Evolutionary conservation across 2,888 invertebrate genomes (phyloP).

Genomic region (Amiota mariae): DNA sequence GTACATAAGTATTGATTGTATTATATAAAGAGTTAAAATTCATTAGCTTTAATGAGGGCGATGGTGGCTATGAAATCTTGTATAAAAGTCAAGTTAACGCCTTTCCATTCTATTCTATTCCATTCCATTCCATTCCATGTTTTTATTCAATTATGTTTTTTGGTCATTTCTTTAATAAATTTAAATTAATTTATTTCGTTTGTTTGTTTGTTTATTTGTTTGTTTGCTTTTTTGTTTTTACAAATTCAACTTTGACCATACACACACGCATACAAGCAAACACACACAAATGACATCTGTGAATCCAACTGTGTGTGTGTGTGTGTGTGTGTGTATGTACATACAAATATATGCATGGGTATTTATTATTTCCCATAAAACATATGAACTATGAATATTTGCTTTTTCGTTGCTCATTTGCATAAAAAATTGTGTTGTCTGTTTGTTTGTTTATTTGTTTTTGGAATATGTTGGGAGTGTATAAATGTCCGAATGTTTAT

Average conservation of each 20-base stretch:
- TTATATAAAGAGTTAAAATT: no score
- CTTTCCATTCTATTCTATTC: no score
- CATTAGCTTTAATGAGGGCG: no score
- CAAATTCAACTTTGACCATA: slow-evolving; percentile 42
- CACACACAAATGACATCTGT: slow-evolving; percentile 4
- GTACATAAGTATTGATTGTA: no score
- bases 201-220: neutral
- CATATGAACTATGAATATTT: slow-evolving; percentile 23
- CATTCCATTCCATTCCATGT: no score
- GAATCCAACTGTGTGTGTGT: no score
- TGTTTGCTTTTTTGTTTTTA: slow-evolving; percentile 1
- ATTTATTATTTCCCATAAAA: slow-evolving; percentile 18
- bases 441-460: slow-evolving; percentile 32
- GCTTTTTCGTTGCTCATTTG: slow-evolving; percentile 43
- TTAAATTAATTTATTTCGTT: slow-evolving; percentile 30
- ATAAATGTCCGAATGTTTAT: slow-evolving; percentile 9
- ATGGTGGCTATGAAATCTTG: no score
- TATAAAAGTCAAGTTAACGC: no score
- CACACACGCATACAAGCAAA: neutral
- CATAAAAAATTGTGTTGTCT: slow-evolving; percentile 59
- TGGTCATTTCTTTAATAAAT: slow-evolving; percentile 61
- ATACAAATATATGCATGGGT: neutral
- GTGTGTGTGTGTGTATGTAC: no score
- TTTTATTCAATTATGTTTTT: slow-evolving; percentile 59
- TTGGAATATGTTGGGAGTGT: slow-evolving; percentile 32